Base-by-base conservation (phyloP, 2,113 vertebrate genomes). In the Choloepus hoffmanni region DNA sequence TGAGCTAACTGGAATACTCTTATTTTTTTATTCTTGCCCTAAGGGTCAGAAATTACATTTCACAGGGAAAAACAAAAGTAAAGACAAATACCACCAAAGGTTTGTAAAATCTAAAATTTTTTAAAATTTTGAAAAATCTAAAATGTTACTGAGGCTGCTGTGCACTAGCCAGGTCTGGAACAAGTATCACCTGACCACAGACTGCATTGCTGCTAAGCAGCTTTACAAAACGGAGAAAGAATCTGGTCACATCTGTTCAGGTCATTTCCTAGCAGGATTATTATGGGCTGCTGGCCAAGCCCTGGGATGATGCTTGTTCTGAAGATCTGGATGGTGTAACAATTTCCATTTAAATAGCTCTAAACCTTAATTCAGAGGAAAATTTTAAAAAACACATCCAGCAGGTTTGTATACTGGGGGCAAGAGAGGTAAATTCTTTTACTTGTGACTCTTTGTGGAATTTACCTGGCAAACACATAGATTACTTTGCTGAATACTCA, bases 41-140 rank as follows among this genome's bases (percentile, higher is more conserved):
- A 77, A 82, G n/a, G 16, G n/a, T 89, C 60, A 84, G 58, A 91
- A 93, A 73, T 68, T 68, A 55, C 19, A 82, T 82, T 92, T 85
- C 68, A 81, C 40, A 48, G 55, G 30, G 53, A 92, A 94, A 82
- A 74, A 95, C 14, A 84, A 88, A 78, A 36, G 55, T 26, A 87
- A 90, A 82, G 67, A 45, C 9, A 83, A 70, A 89, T 13, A 63
- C 43, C 18, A 43, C 8, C 23, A 43, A 30, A 10, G 24, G 30
- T n/a, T 67, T 26, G n/a, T 62, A 95, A 96, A 85, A 76, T 26
- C 48, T 62, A 26, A 45, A 86, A 84, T 8, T 30, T 74, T 3
- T 60, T 40, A 94, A 86, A 84, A 11, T 30, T 74, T 3, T 60
- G 48, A 94, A 36, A 78, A 92, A 65, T 58, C 30, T 48, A 60